phyloP scores from a whole-genome alignment of 2,113 vertebrate genomes.

The Oreochromis tanganicae region DNA sequence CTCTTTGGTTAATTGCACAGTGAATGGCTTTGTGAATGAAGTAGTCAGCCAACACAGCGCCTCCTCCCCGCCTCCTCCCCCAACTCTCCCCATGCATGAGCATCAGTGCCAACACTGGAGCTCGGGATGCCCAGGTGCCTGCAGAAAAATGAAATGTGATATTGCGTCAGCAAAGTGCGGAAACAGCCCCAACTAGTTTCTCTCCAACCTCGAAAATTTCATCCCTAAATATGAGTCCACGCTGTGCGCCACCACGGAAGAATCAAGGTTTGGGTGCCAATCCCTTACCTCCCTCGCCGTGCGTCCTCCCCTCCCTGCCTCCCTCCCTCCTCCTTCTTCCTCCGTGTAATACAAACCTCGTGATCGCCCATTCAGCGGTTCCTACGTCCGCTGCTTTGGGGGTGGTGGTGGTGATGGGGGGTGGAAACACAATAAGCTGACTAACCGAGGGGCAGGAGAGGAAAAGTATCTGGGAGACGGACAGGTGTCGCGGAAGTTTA shows the following conservation, averaged over 20 bases:
- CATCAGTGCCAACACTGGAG: conserved; percentile 24
- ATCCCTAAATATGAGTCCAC: not conserved
- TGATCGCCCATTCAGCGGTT: conserved; percentile 65
- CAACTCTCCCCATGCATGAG: not conserved
- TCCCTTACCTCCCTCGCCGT: conserved; percentile 50
- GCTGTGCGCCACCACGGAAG: conserved; percentile 13
- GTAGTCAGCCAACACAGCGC: conserved; percentile 20
- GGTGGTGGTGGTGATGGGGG: not conserved
- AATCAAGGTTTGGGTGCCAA: conserved; percentile 40
- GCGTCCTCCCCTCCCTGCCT: not conserved
- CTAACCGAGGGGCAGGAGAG: not conserved
- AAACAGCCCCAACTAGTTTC: not conserved
- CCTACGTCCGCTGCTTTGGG: conserved; percentile 41
- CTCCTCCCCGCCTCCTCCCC: conserved; percentile 14
- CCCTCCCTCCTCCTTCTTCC: conserved; percentile 1
- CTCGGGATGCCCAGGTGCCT: conserved; percentile 43
- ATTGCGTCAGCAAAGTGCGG: not conserved
- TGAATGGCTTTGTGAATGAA: conserved; percentile 64
- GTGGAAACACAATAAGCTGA: conserved; percentile 6
- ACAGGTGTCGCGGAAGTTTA: conserved; percentile 66
- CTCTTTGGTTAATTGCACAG: conserved; percentile 8
- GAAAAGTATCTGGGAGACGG: conserved; percentile 38
- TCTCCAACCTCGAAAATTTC: not conserved
- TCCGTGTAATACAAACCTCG: conserved; percentile 69
- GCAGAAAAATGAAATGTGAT: not conserved